These are phyloP conservation scores for Thera britannica DNA, from an alignment of 2,888 invertebrate genomes.

Conservation along the genomic window DNA sequence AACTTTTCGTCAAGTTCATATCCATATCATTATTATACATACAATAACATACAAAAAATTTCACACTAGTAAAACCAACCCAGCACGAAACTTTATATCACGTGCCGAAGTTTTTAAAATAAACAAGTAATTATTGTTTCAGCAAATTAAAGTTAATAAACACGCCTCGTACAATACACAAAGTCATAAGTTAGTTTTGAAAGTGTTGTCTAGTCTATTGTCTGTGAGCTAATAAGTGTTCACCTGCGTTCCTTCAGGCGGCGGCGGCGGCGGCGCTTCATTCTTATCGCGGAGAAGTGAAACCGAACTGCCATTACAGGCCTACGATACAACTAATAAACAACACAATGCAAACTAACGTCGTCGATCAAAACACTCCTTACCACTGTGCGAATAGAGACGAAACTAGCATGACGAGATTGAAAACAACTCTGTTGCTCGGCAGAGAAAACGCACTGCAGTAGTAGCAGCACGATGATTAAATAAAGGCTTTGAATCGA, in stretches of 20 bases:
- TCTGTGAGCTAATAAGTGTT: no score
- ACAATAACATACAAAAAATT: no score
- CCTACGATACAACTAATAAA: slow-evolving; percentile 38
- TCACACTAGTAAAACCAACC: not conserved
- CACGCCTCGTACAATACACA: slow-evolving; percentile 2
- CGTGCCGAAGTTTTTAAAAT: not conserved
- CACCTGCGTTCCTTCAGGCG: no score
- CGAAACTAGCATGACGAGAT: slow-evolving; percentile 2
- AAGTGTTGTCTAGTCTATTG: no score
- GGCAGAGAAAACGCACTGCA: slow-evolving; percentile 29
- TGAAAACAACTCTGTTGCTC: slow-evolving; percentile 1
- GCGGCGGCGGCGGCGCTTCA: slow-evolving; percentile 9
- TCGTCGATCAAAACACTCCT: slow-evolving; percentile 1
- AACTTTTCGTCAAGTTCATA: no score
- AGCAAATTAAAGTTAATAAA: not conserved
- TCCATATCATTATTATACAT: no score
- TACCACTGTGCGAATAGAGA: not conserved
- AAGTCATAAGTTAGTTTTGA: not conserved
- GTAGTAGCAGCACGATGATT: not conserved
- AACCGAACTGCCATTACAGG: slow-evolving; percentile 42
- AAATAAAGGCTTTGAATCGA: not conserved
- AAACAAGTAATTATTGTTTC: not conserved
- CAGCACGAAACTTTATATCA: not conserved
- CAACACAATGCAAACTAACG: slow-evolving; percentile 20
- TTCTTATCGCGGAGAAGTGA: slow-evolving; percentile 37